Base-by-base conservation (phyloP, 2,797 vertebrate species). In the Tolypeutes matacus region DNA sequence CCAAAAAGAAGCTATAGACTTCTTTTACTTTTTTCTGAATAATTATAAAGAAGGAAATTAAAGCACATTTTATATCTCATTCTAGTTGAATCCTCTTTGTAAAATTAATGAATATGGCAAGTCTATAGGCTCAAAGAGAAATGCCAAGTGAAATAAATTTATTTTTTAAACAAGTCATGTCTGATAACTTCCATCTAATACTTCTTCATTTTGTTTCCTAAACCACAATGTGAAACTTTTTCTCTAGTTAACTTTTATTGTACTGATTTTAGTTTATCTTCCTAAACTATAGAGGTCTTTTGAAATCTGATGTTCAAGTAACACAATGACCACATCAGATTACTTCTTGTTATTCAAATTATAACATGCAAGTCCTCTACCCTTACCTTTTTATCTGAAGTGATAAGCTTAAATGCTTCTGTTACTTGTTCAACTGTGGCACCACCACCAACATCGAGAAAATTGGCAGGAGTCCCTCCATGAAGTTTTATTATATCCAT, bases 401-500 rank as follows among this genome's bases (percentile, higher is more conserved):
- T 99, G 98, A 99, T 99, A 96, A 99, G 99, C 73, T 99, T 99
- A 98, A 99, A 99, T 42, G 99, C 99, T 98, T 99, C 99, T 0
- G 99, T 99, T 97, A 99, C 99, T 99, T 99, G 99, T 87, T 99
- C 99, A 42, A 99, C 99, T 25, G 99, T 99, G 96, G 99, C 99
- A 97, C 99, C 99, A 70, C 99, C 99, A 60, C 99, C 99, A 27
- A 99, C 99, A 97, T 99, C 99, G 96, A 99, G 98, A 98, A 99
- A 99, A 98, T 99, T 99, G 98, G 99, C 99, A 34, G 99, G 99
- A 65, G 99, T 99, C 88, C 99, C 99, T 1, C 99, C 99, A 7
- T 99, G 99, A 62, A 99, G 99, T 97, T 99, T 99, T 97, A 99
- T 99, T 97, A 99, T 99, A 98, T 99, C 99, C 99, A 99, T 99